A percentile compares a stretch with the other conserved stretches of the same genome.
Conservation (phyloP, 2,113 vertebrate genomes). For the Albula glossodonta region DNA sequence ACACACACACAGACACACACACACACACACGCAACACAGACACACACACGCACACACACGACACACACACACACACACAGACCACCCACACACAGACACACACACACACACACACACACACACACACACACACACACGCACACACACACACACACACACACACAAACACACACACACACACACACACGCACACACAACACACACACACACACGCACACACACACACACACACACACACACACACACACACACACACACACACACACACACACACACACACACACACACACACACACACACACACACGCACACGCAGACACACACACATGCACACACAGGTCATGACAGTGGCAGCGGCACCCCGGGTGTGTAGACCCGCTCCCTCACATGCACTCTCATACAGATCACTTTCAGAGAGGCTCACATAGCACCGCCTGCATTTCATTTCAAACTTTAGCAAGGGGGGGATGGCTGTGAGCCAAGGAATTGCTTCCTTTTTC, state of each 20-base stretch:
- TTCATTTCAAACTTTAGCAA: background rate
- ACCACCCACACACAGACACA: background rate
- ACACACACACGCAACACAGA: background rate
- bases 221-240: background rate
- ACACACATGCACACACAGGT: conserved; percentile 15
- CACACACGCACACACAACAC: background rate
- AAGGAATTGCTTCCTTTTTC: background rate
- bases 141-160: too few relatives aligned
- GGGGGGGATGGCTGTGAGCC: background rate
- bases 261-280: conserved; percentile 12
- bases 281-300: conserved; percentile 19
- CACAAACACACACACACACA: too few relatives aligned
- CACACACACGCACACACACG: background rate
- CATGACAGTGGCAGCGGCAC: conserved; percentile 20
- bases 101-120: background rate
- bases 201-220: background rate
- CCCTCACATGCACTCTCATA: background rate
- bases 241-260: background rate
- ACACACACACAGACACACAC: background rate
- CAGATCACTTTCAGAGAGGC: conserved; percentile 14
- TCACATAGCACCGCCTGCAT: conserved; percentile 16
- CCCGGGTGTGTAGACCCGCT: conserved; percentile 21
- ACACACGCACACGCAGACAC: conserved; percentile 11
- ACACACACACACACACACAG: conserved; percentile 11
- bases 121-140: background rate